Conservation (phyloP, 2,888 invertebrate genomes). For the Cephalotes varians region DNA sequence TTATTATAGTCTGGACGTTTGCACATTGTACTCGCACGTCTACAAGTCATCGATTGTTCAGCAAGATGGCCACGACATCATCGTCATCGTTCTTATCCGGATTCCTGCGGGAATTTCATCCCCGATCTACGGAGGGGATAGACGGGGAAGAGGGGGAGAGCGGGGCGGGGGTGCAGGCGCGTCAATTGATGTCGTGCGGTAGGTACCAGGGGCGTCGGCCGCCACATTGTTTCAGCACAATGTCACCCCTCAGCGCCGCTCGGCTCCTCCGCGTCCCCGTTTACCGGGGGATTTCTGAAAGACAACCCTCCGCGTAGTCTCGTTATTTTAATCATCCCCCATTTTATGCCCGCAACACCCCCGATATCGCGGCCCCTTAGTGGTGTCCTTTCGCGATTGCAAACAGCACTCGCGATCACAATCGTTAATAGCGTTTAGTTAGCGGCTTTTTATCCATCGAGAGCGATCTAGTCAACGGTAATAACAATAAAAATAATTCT, state of each 20-base stretch:
- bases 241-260: constrained; percentile 71
- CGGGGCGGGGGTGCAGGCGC: constrained; percentile 70
- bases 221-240: constrained; percentile 84
- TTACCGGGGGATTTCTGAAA: constrained; percentile 70
- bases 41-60: constrained; percentile 28
- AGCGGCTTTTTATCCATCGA: constrained; percentile 16
- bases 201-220: constrained; percentile 79
- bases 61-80: constrained; percentile 61
- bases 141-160: not conserved
- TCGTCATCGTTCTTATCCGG: constrained; percentile 66
- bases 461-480: not conserved
- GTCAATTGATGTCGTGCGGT: constrained; percentile 82
- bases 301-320: constrained; percentile 79
- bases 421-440: constrained; percentile 37
- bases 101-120: constrained; percentile 56
- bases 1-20: not conserved
- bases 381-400: constrained; percentile 30
- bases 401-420: constrained; percentile 31
- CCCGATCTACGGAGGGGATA: constrained; percentile 26
- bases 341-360: constrained; percentile 82
- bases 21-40: not conserved
- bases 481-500: not conserved
- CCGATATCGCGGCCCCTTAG: constrained; percentile 46
- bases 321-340: constrained; percentile 85
- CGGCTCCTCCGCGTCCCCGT: constrained; percentile 51